Conservation (phyloP, 2,113 vertebrate genomes). For the Menura novaehollandiae region DNA sequence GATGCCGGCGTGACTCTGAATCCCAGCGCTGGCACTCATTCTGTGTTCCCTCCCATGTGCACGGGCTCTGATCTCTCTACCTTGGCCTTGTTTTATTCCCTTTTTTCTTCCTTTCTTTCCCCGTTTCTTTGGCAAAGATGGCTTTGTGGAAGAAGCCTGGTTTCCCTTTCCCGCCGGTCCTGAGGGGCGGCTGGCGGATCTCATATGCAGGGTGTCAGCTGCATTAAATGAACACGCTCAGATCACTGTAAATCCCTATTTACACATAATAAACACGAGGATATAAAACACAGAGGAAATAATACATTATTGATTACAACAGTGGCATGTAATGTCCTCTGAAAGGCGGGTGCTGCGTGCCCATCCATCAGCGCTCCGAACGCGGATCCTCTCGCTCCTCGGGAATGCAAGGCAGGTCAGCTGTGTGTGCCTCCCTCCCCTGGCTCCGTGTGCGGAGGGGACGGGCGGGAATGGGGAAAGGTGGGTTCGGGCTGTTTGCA, state of each 20-base stretch:
- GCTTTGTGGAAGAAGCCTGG: background rate
- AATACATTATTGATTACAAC: slow-evolving; percentile 65
- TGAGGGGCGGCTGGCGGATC: background rate
- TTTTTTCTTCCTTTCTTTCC: background rate
- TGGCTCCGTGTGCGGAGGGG: background rate
- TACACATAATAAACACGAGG: slow-evolving; percentile 61
- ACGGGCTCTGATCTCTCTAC: background rate
- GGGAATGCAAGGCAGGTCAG: background rate
- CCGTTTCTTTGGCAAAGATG: background rate
- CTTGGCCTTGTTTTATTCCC: background rate
- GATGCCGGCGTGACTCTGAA: background rate
- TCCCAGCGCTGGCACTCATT: background rate
- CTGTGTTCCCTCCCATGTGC: background rate
- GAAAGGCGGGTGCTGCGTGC: background rate
- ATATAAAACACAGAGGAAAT: background rate
- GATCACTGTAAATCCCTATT: slow-evolving; percentile 65
- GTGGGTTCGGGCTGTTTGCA: background rate
- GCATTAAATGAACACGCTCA: slow-evolving; percentile 18
- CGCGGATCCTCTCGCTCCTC: background rate
- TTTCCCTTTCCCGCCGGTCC: slow-evolving; percentile 29
- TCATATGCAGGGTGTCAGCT: slow-evolving; percentile 13
- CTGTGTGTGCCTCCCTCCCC: background rate
- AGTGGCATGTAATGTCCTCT: background rate
- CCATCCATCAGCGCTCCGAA: background rate
- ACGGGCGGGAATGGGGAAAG: background rate